phyloP scores from a whole-genome alignment of 2,888 invertebrate genomes.

The Eutolmus rufibarbis region DNA sequence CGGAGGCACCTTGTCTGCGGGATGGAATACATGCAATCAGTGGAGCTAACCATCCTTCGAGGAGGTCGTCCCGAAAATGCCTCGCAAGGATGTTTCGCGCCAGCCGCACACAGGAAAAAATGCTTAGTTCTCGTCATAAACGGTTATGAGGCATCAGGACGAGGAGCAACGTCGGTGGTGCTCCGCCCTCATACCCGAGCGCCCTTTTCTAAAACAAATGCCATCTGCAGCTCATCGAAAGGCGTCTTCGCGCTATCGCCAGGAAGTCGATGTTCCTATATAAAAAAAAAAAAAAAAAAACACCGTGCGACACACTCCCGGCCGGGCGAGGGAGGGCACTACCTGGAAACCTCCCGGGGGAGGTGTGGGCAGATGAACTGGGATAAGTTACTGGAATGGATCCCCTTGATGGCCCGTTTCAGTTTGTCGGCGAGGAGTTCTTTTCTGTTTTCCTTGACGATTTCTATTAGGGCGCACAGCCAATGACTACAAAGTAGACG shows the following conservation, averaged over 20 bases:
- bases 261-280: slow-evolving; percentile 8
- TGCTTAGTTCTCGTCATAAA: slow-evolving; percentile 44
- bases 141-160: slow-evolving; percentile 43
- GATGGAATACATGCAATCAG: slow-evolving; percentile 22
- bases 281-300: not conserved
- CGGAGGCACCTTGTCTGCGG: not conserved
- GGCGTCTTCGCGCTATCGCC: slow-evolving; percentile 2
- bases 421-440: slow-evolving; percentile 21
- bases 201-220: slow-evolving; percentile 4
- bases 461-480: slow-evolving; percentile 26
- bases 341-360: not conserved
- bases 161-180: not conserved
- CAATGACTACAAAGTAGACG: slow-evolving; percentile 35
- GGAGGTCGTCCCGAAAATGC: not conserved
- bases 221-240: not conserved
- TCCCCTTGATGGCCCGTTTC: slow-evolving; percentile 33
- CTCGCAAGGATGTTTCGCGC: not conserved
- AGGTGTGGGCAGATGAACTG: slow-evolving; percentile 10
- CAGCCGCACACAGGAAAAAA: not conserved
- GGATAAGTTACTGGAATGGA: slow-evolving; percentile 37
- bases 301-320: not conserved
- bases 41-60: not conserved
- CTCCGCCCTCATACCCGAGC: not conserved
- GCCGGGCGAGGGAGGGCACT: not conserved
- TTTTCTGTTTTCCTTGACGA: slow-evolving; percentile 30